Conservation (phyloP, 2,888 invertebrate species). For the Lasius fuliginosus region DNA sequence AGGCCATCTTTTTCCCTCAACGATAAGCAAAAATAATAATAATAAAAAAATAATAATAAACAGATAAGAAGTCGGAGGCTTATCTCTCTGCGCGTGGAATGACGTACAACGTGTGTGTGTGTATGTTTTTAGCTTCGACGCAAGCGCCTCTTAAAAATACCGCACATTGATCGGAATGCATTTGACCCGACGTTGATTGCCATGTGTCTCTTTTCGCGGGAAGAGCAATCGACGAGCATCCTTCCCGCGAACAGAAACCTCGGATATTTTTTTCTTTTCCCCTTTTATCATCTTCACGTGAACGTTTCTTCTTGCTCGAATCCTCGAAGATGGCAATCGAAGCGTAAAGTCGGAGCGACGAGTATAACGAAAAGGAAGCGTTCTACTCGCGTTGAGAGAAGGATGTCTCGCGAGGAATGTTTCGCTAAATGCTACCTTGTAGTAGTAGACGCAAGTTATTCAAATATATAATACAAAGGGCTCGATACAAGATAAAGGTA, state of each 20-base stretch:
- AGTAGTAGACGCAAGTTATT: slow-evolving; percentile 72
- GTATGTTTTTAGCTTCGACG: slow-evolving; percentile 44
- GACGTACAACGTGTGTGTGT: slow-evolving; percentile 53
- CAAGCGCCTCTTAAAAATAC: slow-evolving; percentile 64
- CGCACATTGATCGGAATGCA: slow-evolving; percentile 76
- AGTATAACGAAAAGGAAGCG: slow-evolving; percentile 53
- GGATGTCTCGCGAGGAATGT: slow-evolving; percentile 71
- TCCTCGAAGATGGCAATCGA: slow-evolving; percentile 60
- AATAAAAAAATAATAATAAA: slow-evolving; percentile 66
- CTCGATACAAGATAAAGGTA: slow-evolving; percentile 65
- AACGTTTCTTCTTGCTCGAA: slow-evolving; percentile 61
- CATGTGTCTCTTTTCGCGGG: slow-evolving; percentile 20
- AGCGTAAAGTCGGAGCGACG: slow-evolving; percentile 27
- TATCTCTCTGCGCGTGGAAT: slow-evolving; percentile 74
- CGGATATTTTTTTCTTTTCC: not conserved
- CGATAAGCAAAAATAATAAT: slow-evolving; percentile 71
- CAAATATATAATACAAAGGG: slow-evolving; percentile 75
- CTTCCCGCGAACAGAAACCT: slow-evolving; percentile 49
- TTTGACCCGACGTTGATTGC: slow-evolving; percentile 62
- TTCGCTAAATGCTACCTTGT: slow-evolving; percentile 72
- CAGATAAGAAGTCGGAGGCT: slow-evolving; percentile 70
- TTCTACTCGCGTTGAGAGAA: slow-evolving; percentile 64
- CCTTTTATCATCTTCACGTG: slow-evolving; percentile 40
- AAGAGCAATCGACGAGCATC: slow-evolving; percentile 4
- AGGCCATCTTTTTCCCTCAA: slow-evolving; percentile 75